Evolutionary conservation across 2,113 vertebrate species (phyloP).

Genomic region (Phainopepla nitens): DNA sequence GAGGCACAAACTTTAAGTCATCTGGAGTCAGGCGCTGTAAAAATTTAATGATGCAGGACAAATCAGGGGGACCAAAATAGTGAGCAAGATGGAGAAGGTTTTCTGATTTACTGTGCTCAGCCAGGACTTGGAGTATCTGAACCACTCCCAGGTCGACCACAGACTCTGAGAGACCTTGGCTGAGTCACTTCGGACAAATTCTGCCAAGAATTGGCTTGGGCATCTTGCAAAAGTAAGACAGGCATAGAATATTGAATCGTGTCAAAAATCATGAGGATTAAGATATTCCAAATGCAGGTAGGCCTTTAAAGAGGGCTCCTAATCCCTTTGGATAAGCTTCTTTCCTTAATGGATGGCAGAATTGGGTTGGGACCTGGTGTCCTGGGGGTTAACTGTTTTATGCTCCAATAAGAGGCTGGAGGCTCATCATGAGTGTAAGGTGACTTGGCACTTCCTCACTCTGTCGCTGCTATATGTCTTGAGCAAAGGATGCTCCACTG

Average conservation of each 20-base stretch:
- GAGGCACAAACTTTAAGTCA: conserved; percentile 31
- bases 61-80: conserved; percentile 31
- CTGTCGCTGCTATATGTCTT: background rate
- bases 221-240: background rate
- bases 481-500: background rate
- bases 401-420: background rate
- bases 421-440: background rate
- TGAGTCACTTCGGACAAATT: background rate
- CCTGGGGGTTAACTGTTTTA: background rate
- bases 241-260: background rate
- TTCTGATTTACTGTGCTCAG: background rate
- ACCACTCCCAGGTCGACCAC: background rate
- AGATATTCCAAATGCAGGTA: background rate
- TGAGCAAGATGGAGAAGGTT: background rate
- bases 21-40: conserved; percentile 21
- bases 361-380: background rate
- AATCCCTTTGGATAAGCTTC: background rate
- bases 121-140: background rate
- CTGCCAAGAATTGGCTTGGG: background rate
- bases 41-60: conserved; percentile 56
- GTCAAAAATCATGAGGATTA: background rate
- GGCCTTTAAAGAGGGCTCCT: background rate
- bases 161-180: background rate
- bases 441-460: background rate
- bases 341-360: background rate